These are phyloP conservation scores for Neodiprion pinetum DNA, from an alignment of 1,140 invertebrate genomes.

Conservation along the genomic window DNA sequence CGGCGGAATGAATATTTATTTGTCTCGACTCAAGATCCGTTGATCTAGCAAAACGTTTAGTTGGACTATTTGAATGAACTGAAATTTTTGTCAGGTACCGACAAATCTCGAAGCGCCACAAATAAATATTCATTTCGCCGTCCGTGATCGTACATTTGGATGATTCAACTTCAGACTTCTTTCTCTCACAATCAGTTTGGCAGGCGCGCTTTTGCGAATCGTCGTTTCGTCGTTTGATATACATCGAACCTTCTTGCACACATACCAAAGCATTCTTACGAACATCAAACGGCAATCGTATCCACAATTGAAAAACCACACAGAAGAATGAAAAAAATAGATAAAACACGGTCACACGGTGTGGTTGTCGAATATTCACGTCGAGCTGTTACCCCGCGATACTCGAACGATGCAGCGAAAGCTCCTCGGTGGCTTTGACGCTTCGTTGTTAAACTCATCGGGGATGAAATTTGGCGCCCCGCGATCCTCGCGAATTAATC, in stretches of 20 bases:
- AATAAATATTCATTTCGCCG: too few species aligned
- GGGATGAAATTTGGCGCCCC: too few species aligned
- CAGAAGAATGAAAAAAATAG: too few species aligned
- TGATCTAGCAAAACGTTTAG: too few species aligned
- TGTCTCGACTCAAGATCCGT: too few species aligned
- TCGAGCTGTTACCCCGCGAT: background rate
- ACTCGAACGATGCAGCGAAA: background rate
- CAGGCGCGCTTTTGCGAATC: conserved; percentile 24
- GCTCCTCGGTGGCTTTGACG: background rate
- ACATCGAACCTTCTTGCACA: background rate
- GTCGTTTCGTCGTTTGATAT: background rate
- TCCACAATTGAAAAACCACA: too few species aligned
- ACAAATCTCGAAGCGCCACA: background rate
- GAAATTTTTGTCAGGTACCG: background rate
- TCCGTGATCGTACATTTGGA: too few species aligned
- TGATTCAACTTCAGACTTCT: background rate
- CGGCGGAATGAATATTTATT: too few species aligned
- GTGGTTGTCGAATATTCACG: background rate
- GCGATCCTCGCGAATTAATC: too few species aligned
- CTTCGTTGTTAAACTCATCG: too few species aligned
- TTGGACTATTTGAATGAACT: too few species aligned
- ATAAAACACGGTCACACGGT: background rate
- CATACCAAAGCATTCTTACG: background rate
- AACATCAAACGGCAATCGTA: too few species aligned
- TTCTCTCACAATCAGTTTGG: background rate